phyloP scores from a whole-genome alignment of 2,113 vertebrate genomes.

The Leucopsar rothschildi region DNA sequence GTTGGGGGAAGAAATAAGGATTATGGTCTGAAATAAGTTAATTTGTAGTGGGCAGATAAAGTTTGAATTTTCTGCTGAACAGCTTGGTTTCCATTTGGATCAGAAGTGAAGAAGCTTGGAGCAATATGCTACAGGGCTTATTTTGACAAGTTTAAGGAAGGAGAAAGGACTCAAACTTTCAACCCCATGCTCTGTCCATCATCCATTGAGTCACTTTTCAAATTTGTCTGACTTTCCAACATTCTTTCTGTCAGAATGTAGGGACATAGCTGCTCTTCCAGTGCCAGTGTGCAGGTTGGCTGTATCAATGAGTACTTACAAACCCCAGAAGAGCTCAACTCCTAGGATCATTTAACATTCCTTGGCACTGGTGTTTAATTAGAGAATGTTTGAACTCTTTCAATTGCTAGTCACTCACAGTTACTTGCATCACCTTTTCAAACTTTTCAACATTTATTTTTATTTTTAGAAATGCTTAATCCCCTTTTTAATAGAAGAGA shows the following conservation, averaged over 20 bases:
- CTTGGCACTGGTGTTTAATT: conserved; percentile 23
- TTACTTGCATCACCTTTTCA: conserved; percentile 49
- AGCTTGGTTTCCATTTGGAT: not conserved
- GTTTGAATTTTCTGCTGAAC: not conserved
- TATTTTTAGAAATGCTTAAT: conserved; percentile 69
- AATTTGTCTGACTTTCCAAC: not conserved
- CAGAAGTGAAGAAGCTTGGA: not conserved
- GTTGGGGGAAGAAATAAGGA: not conserved
- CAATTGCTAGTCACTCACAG: conserved; percentile 4
- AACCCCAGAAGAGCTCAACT: not conserved
- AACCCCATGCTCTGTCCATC: not conserved
- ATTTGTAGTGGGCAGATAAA: not conserved
- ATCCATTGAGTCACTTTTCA: not conserved
- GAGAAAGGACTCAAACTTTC: not conserved
- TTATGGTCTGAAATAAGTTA: not conserved
- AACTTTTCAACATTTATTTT: conserved; percentile 65
- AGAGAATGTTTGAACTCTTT: conserved; percentile 33
- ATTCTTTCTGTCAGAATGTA: not conserved
- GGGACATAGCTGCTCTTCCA: not conserved
- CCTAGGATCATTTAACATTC: conserved; percentile 11
- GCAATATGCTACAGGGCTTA: not conserved
- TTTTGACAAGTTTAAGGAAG: not conserved
- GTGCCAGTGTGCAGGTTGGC: not conserved
- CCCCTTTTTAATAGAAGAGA: conserved; percentile 66
- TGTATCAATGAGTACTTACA: not conserved